Conservation (phyloP, 2,888 invertebrate species). For the Meta bourneti region DNA sequence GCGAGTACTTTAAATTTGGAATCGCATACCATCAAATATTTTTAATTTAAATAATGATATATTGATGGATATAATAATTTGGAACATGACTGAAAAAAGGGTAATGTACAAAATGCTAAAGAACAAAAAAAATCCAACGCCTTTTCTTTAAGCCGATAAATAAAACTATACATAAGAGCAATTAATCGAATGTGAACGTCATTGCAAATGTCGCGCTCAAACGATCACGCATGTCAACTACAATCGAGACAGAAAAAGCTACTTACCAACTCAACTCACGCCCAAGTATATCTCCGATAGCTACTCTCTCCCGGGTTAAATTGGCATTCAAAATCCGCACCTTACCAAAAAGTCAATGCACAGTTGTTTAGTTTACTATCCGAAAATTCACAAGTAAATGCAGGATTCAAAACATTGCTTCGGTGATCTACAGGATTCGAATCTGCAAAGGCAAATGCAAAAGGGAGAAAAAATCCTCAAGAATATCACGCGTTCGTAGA, state of each 20-base stretch:
- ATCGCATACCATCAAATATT: too few relatives aligned
- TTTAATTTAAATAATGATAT: too few relatives aligned
- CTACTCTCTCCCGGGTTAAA: neutral
- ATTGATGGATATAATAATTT: too few relatives aligned
- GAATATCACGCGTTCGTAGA: conserved; percentile 25
- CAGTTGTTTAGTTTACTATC: neutral
- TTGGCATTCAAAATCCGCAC: conserved; percentile 6
- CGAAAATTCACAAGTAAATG: conserved; percentile 5
- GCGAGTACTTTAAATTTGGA: too few relatives aligned
- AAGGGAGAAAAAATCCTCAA: neutral
- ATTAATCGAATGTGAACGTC: neutral
- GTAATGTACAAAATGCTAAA: neutral
- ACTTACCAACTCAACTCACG: conserved; percentile 56
- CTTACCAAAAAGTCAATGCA: conserved; percentile 7
- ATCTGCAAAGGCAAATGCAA: neutral
- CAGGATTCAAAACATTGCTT: neutral
- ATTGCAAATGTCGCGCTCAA: conserved; percentile 7
- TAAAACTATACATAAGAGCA: too few relatives aligned
- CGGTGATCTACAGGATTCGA: neutral
- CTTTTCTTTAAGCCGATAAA: too few relatives aligned
- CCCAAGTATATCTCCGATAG: conserved; percentile 20
- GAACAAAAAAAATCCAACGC: neutral
- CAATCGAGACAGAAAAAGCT: neutral
- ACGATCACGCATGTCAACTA: conserved; percentile 53
- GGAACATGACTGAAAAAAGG: too few relatives aligned